These are phyloP conservation scores for Eurytemora carolleeae DNA, from an alignment of 1,140 invertebrate genomes.

Conservation along the genomic window DNA sequence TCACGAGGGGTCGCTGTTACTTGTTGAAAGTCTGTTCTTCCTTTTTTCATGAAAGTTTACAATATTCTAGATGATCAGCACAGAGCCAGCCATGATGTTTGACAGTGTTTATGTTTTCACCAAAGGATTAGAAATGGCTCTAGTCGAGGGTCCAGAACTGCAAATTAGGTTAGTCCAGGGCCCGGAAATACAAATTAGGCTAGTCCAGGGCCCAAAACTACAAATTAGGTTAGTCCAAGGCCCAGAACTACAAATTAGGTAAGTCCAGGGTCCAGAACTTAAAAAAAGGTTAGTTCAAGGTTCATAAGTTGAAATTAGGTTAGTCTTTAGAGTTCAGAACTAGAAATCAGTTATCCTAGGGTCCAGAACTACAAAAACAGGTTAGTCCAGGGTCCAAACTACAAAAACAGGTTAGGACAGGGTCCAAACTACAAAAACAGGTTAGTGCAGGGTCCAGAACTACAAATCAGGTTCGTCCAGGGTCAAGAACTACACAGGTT, in stretches of 20 bases:
- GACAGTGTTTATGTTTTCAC: constrained; percentile 57
- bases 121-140: constrained; percentile 33
- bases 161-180: constrained; percentile 1
- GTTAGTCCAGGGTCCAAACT: constrained; percentile 1
- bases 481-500: too few relatives aligned
- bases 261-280: not conserved
- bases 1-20: too few relatives aligned
- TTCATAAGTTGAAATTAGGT: constrained; percentile 27
- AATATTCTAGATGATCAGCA: constrained; percentile 13
- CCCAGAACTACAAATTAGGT: constrained; percentile 1
- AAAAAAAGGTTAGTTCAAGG: constrained; percentile 27
- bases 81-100: constrained; percentile 45
- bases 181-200: not conserved
- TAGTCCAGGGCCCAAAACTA: not conserved
- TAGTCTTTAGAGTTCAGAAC: too few relatives aligned
- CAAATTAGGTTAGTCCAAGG: constrained; percentile 1
- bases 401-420: not conserved
- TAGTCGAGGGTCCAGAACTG: not conserved
- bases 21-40: too few relatives aligned
- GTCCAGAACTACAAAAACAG: not conserved
- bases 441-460: too few relatives aligned
- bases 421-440: not conserved
- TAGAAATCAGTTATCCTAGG: too few relatives aligned
- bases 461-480: too few relatives aligned
- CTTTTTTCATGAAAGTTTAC: too few relatives aligned